These are phyloP conservation scores for Brachypterus glaber DNA, from an alignment of 2,888 invertebrate genomes.

Conservation along the genomic window DNA sequence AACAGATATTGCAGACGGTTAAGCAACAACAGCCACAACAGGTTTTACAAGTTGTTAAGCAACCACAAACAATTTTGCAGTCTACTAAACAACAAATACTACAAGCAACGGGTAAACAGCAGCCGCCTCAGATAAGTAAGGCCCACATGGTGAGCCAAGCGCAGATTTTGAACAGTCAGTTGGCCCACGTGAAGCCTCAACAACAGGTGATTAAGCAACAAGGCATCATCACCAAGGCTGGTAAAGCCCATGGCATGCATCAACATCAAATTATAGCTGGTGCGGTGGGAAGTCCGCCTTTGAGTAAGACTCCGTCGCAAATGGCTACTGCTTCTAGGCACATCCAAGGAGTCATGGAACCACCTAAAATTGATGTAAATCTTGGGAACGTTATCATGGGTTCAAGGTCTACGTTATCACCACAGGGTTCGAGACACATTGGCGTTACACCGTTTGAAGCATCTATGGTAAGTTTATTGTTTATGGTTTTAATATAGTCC, in stretches of 20 bases:
- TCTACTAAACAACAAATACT: background rate
- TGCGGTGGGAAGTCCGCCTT: conserved; percentile 43
- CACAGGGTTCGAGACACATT: conserved; percentile 46
- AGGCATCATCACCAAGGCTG: conserved; percentile 25
- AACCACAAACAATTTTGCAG: conserved; percentile 7
- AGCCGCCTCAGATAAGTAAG: conserved; percentile 35
- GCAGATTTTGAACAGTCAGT: conserved; percentile 17
- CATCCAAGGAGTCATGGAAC: conserved; percentile 49
- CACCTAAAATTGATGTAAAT: conserved; percentile 47
- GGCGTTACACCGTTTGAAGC: conserved; percentile 51
- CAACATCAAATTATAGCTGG: conserved; percentile 44
- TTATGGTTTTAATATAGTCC: background rate
- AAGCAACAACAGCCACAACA: conserved; percentile 18
- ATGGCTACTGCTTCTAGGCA: conserved; percentile 26
- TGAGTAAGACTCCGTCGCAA: conserved; percentile 19
- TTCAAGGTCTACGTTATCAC: conserved; percentile 38
- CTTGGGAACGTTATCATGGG: conserved; percentile 47
- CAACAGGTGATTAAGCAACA: conserved; percentile 28
- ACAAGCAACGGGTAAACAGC: conserved; percentile 6
- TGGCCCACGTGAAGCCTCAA: conserved; percentile 5
- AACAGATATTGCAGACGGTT: conserved; percentile 23
- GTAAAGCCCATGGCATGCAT: conserved; percentile 19
- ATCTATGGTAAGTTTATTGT: conserved; percentile 55
- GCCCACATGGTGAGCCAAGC: conserved; percentile 41
- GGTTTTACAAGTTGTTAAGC: conserved; percentile 14